Evolutionary conservation across 1,140 invertebrate genomes (phyloP).

Genomic region (Odontomachus brunneus): DNA sequence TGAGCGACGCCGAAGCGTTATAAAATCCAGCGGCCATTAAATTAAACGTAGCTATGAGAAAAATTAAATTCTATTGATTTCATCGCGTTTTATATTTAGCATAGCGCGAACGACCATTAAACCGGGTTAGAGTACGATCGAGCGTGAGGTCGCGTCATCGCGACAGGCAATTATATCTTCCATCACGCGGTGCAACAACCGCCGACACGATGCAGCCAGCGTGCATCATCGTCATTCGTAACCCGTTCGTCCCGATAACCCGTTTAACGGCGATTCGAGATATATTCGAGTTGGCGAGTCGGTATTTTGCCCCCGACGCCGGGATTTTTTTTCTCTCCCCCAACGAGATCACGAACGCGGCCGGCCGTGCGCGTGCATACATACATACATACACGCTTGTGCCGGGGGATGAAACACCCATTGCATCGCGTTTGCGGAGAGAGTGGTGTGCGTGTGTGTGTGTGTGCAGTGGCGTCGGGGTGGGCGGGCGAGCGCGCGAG

Average conservation of each 20-base stretch:
- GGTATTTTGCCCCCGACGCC: conserved; percentile 58
- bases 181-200: conserved; percentile 47
- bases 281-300: conserved; percentile 66
- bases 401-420: neutral
- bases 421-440: conserved; percentile 10
- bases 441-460: too few relatives aligned
- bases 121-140: conserved; percentile 32
- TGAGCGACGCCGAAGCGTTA: too few relatives aligned
- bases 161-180: conserved; percentile 62
- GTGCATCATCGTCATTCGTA: conserved; percentile 64
- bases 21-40: too few relatives aligned
- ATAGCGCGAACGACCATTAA: conserved; percentile 27
- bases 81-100: neutral
- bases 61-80: conserved; percentile 42
- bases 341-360: too few relatives aligned
- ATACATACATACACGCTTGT: neutral
- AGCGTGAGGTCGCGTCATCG: conserved; percentile 42
- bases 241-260: conserved; percentile 69
- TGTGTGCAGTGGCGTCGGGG: conserved; percentile 66
- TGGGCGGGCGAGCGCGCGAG: conserved; percentile 60
- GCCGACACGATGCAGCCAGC: conserved; percentile 28
- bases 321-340: conserved; percentile 16
- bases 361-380: neutral
- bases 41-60: neutral
- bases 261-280: conserved; percentile 64